Evolutionary conservation across 2,797 vertebrate species (phyloP), one percentile per base, ranked within the genome.

Genomic region (Hippopotamyrus pictus): DNA sequence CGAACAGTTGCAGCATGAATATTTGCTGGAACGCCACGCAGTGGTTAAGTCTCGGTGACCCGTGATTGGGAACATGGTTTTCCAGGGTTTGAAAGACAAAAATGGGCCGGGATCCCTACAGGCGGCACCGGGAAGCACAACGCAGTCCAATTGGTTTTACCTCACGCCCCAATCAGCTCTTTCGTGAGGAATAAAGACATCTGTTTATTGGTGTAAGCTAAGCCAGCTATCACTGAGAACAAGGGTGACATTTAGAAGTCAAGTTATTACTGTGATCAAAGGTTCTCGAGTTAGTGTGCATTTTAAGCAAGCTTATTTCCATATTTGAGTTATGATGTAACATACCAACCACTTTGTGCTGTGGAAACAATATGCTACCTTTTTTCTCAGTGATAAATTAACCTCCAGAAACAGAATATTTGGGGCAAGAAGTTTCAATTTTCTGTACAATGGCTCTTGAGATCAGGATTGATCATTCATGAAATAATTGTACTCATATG

Each of bases 1-100:
- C 25, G 29, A 19, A 87, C 85, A 87, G 57, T 87, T 87, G 85
- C 25, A 8, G 53, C 29, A 41, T 37, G 51, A 57, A 87, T 87
- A 87, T 87, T 87, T 54, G 85, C 85, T 87, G 85, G 85, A 87
- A 87, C 85, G 25, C 12, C 25, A 41, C 85, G 7, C 33, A 57
- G 85, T 87, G 85, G 22, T 87, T 87, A 57, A 87, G 50, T n/a
- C 25, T 57, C 85, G 19, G 53, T 87, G 50, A 87, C 50, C 85
- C 51, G 65, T 46, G 87, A 88, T n/a, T 57, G 51, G 50, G 53
- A 87, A 87, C 50, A 41, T 8, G 85, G 12, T 57, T 57, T 54
- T 87, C 85, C 53, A 59, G 51, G 85, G 3, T 87, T 37, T 41
- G 29, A 37, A 87, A 57, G 50, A 4, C 6, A 37, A 29, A 41